Evolutionary conservation across 2,113 vertebrate species (phyloP), one percentile per base, ranked within the genome.

Genomic region (Thunnus thynnus): DNA sequence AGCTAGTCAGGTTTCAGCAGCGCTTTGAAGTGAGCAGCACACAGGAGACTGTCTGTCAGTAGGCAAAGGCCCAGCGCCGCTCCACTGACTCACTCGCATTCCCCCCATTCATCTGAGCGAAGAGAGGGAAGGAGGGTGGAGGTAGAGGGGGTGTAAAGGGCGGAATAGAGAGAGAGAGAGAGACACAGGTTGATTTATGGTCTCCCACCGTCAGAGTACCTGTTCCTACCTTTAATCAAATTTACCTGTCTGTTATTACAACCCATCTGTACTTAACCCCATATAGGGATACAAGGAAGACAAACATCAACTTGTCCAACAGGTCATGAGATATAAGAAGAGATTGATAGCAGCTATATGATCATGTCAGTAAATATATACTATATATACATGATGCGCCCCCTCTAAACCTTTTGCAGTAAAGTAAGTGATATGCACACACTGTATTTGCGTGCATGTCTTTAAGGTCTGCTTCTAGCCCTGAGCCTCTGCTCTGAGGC

Each of bases 31-130:
- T 90, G 88, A 90, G 89, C 76, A 44, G 85, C 89, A 66, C 91
- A 83, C 86, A 90, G 93, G 91, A 95, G 94, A 94, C 91, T 83
- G 93, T 92, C 93, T 94, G 93, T 94, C 92, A 91, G 85, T 81
- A 78, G 82, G 90, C 91, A 82, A 90, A 86, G 84, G 78, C 88
- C 88, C 82, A 73, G 88, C 89, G 46, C 91, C 76, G 87, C 92
- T 90, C 74, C 91, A 88, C 91, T 92, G 90, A 93, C 92, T 95
- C 92, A 93, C 88, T 80, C 74, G 58, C 93, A 93, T 93, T 90
- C 91, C 86, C 89, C 77, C 83, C 89, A 92, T 93, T 94, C 89
- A 93, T 92, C 87, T 93, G 78, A 91, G 90, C 60, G 55, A 60
- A 85, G 85, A 87, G 83, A 50, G 72, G 20, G 77, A 79, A 76